Percentiles rank a stretch among this genome's conserved stretches.
phyloP scores from a whole-genome alignment of 2,113 vertebrate genomes.

The Calypte anna region DNA sequence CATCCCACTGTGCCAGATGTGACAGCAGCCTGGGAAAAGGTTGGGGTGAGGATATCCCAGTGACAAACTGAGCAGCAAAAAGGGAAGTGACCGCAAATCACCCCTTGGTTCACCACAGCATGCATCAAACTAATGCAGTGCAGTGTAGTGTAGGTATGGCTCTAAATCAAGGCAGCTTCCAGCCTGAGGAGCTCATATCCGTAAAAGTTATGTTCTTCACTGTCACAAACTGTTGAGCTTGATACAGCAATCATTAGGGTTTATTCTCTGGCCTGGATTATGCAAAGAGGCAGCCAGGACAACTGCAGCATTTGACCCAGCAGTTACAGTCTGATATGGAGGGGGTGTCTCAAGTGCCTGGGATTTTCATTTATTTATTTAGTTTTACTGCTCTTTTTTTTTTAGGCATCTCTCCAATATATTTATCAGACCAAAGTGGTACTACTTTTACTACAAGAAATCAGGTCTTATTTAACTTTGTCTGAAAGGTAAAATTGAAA shows the following conservation, averaged over 20 bases:
- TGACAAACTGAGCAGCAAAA: neutral
- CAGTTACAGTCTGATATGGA: neutral
- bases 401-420: neutral
- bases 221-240: neutral
- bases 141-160: accelerated
- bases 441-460: neutral
- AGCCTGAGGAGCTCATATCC: neutral
- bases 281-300: neutral
- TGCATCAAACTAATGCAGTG: accelerated
- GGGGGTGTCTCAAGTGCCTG: neutral
- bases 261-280: neutral
- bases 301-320: neutral
- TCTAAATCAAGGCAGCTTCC: neutral
- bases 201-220: neutral
- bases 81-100: neutral
- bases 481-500: neutral
- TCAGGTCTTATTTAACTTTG: neutral
- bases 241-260: neutral
- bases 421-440: neutral
- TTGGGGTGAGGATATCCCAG: neutral
- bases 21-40: neutral
- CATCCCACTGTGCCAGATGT: neutral
- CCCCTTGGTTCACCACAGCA: accelerated
- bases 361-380: neutral
- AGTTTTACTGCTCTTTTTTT: neutral